Percentiles rank a stretch among this genome's conserved stretches.
phyloP scores from a whole-genome alignment of 2,113 vertebrate genomes.

The Notarius quadriscutis region DNA sequence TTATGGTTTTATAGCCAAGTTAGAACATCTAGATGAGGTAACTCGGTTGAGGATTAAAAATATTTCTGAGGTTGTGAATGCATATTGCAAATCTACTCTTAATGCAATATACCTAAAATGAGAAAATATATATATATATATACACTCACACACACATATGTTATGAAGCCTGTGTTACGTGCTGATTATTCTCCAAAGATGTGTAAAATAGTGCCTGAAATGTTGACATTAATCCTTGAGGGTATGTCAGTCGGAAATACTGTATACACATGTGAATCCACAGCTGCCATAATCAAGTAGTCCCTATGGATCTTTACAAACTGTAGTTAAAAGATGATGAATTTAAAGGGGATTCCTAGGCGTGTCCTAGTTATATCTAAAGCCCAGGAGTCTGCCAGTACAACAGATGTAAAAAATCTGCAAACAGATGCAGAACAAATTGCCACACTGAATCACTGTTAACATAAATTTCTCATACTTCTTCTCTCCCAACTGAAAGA shows the following conservation, averaged over 20 bases:
- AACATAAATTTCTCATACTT: conserved; percentile 47
- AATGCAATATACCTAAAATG: not conserved
- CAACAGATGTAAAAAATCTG: conserved; percentile 10
- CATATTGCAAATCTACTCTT: not conserved
- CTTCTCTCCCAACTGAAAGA: conserved; percentile 35
- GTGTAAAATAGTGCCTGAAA: not conserved
- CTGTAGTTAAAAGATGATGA: conserved; percentile 11
- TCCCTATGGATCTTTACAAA: not conserved
- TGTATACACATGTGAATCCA: not conserved
- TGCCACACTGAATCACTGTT: conserved; percentile 37
- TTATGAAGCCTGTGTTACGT: not conserved
- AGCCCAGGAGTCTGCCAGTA: not conserved
- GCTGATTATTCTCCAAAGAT: not conserved
- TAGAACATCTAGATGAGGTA: not conserved
- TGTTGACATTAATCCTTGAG: not conserved
- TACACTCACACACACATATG: not conserved
- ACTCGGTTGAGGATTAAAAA: not conserved
- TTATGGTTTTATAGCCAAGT: not conserved
- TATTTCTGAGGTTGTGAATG: not conserved
- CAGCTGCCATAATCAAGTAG: conserved; percentile 5
- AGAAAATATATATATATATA: not conserved
- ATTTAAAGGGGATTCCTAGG: not conserved
- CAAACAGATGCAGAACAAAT: not conserved
- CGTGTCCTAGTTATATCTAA: conserved; percentile 14
- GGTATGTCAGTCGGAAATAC: not conserved